These are phyloP conservation scores for Cantharis lateralis DNA, from an alignment of 2,888 invertebrate genomes.

Conservation along the genomic window DNA sequence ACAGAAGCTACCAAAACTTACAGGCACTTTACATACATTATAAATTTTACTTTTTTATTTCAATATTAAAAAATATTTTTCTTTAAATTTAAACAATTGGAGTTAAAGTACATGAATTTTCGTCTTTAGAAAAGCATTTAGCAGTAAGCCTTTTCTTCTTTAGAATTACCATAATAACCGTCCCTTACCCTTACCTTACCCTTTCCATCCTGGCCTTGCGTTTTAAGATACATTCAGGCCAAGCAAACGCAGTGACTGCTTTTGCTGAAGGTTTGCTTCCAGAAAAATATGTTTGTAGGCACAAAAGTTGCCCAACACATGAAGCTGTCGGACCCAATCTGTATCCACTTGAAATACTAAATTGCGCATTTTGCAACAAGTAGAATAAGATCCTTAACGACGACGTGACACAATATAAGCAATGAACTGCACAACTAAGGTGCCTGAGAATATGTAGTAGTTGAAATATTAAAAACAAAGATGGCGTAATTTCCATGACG, in stretches of 20 bases:
- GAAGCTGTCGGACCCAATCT: not conserved
- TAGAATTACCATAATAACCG: not conserved
- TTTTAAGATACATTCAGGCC: not conserved
- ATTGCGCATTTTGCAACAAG: not conserved
- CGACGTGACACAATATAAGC: not conserved
- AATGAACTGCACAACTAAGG: not conserved
- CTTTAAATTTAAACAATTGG: constrained; percentile 11
- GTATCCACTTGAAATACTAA: not conserved
- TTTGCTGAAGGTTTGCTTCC: not conserved
- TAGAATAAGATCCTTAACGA: not conserved
- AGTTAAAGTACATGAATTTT: constrained; percentile 9
- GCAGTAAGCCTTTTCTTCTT: not conserved
- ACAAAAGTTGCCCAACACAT: not conserved
- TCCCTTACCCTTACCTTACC: not conserved
- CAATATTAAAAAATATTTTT: constrained; percentile 24
- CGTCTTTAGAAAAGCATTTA: not conserved
- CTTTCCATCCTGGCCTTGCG: not conserved
- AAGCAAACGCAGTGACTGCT: not conserved
- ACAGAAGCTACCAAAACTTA: constrained; percentile 17
- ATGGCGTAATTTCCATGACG: not conserved
- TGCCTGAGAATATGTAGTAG: not conserved
- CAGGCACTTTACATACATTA: constrained; percentile 29
- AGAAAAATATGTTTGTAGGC: not conserved
- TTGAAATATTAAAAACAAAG: not conserved
- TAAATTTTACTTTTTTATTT: constrained; percentile 9